Conservation (phyloP, 64 coral and sea anemone species). For the Porites lutea region DNA sequence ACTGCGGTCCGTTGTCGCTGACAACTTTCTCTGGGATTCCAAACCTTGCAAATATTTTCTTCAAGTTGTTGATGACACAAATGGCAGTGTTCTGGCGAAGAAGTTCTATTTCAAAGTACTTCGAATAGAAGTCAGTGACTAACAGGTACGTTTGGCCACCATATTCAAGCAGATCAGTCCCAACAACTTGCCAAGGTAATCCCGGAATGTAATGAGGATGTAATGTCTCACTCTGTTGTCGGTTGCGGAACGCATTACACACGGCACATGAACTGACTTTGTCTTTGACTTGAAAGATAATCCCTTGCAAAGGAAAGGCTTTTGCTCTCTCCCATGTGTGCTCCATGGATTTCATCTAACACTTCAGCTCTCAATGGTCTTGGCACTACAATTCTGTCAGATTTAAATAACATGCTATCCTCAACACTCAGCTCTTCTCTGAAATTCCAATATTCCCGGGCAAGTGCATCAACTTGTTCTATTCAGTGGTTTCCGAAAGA, state of each 20-base stretch:
- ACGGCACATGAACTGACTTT: conserved; percentile 40
- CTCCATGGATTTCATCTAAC: conserved; percentile 58
- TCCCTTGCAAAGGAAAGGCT: conserved; percentile 51
- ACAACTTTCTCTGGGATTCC: no score
- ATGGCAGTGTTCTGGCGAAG: conserved; percentile 34
- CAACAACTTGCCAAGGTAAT: conserved; percentile 53
- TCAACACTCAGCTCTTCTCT: conserved; percentile 68
- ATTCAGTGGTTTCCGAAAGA: background rate
- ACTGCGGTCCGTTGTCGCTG: no score
- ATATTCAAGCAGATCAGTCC: conserved; percentile 65
- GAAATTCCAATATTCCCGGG: conserved; percentile 66
- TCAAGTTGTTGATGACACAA: conserved; percentile 71
- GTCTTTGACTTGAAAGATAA: conserved; percentile 71
- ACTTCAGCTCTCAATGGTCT: no score
- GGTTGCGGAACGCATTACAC: conserved; percentile 47
- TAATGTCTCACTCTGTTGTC: conserved; percentile 51
- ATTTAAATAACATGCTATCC: conserved; percentile 45
- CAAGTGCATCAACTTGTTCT: conserved; percentile 66
- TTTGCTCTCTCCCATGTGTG: background rate
- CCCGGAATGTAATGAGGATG: conserved; percentile 50
- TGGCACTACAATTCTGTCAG: no score
- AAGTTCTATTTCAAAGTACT: conserved; percentile 65
- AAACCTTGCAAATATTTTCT: conserved; percentile 37
- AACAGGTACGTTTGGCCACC: conserved; percentile 36
- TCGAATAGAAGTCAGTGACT: conserved; percentile 71